Base-by-base conservation (phyloP, 2,888 invertebrate genomes). In the Salpingus planirostris region DNA sequence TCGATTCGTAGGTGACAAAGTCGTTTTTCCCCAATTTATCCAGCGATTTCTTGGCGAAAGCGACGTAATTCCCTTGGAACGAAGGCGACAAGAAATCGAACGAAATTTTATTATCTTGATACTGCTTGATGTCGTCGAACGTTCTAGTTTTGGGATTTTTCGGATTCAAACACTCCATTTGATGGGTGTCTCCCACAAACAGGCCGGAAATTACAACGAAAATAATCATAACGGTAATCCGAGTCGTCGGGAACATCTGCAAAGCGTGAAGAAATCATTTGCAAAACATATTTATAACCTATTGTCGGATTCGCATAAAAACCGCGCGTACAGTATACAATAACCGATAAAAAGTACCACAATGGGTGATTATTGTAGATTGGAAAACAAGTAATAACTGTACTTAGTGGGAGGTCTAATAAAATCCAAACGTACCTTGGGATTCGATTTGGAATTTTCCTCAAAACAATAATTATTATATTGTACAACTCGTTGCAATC, bases 1-100 rank as follows among this genome's bases (percentile, higher is more conserved):
- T 31, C 0, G 58, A 56, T 15, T 52, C 51, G 18, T 39, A 46
- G 3, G 49, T 45, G 4, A 52, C 23, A 34, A 60, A 60, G 2
- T 39, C 27, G 33, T 59, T 57, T 14, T 41, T 49, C n/a, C 24
- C 23, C 21, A 59, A 31, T 10, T 11, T 42, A 2, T 43, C 32
- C 3, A 49, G 40, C 1, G 24, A 29, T n/a, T 22, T 11, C 5
- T 36, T 31, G 18, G 13, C 31, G 29, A 59, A 54, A 8, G 13
- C 24, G 2, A 59, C 52, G 15, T 41, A 33, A 31, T 56, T 58
- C 12, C 57, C 57, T 18, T 40, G 27, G 28, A 39, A 52, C 3
- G 27, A 29, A 1, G 29, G 13, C 3, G 43, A 22, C 0, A n/a
- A 11, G 2, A 46, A 38, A 29, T 49, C 38, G 34, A 59, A 59